Conservation (phyloP, 2,797 vertebrate species). For the Argya squamiceps region DNA sequence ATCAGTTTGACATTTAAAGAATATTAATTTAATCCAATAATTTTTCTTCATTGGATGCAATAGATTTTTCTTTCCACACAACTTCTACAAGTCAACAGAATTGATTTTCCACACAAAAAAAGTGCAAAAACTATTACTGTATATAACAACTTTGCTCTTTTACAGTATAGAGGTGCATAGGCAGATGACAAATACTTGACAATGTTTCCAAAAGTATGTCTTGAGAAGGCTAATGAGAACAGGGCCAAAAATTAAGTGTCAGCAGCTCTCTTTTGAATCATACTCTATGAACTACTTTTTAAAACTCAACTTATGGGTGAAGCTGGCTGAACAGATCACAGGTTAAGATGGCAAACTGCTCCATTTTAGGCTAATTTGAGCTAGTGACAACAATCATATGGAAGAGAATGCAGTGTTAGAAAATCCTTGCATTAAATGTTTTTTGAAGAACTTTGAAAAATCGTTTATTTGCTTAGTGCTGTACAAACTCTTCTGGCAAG, state of each 20-base stretch:
- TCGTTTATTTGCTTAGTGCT: neutral
- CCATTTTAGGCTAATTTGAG: neutral
- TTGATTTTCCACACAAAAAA: neutral
- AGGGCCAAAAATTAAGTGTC: neutral
- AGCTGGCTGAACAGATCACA: neutral
- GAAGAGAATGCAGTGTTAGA: neutral
- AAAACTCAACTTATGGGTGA: neutral
- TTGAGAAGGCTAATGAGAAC: neutral
- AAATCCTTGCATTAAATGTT: neutral
- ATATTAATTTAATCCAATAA: neutral
- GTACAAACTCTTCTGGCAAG: neutral
- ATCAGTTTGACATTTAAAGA: neutral
- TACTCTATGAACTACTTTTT: neutral
- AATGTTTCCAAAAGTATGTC: neutral
- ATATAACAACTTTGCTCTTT: neutral
- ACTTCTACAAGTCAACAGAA: neutral
- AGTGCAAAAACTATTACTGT: neutral
- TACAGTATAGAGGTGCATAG: neutral
- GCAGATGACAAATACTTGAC: neutral
- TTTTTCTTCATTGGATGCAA: neutral
- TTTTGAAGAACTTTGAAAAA: neutral
- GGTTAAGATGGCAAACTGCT: neutral
- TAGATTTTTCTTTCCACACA: neutral
- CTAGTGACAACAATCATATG: neutral
- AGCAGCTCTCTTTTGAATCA: neutral